phyloP scores from a whole-genome alignment of 2,888 invertebrate species.

The Lymantria monacha region DNA sequence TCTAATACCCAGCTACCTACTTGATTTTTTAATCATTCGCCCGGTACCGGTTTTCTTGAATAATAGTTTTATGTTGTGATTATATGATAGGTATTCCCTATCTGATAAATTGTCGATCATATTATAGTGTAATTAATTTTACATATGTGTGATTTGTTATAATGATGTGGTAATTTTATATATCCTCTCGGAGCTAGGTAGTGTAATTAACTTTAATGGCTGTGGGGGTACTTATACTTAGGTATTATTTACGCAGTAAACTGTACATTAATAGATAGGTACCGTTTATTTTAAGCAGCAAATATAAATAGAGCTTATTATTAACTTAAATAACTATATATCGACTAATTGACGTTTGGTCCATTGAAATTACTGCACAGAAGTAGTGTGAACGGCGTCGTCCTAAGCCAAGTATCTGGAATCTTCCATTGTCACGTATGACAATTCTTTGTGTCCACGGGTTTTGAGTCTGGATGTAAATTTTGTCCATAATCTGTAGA shows the following conservation, averaged over 20 bases:
- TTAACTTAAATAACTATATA: too few species aligned
- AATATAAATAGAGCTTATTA: too few species aligned
- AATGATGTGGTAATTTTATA: constrained; percentile 4
- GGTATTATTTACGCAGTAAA: not conserved
- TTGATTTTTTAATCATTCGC: constrained; percentile 30
- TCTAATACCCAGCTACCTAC: constrained; percentile 25
- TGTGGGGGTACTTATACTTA: not conserved
- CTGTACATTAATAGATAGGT: not conserved
- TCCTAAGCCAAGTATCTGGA: too few species aligned
- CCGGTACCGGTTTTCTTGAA: constrained; percentile 40
- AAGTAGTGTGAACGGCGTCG: too few species aligned
- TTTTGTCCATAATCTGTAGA: too few species aligned
- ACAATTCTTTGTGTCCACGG: too few species aligned
- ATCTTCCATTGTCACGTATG: too few species aligned
- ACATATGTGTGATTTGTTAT: constrained; percentile 1
- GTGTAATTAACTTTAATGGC: constrained; percentile 1
- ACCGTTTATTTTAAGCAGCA: not conserved
- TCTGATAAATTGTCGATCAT: constrained; percentile 16
- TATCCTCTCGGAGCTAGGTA: not conserved
- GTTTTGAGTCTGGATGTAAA: too few species aligned
- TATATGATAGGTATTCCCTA: constrained; percentile 23
- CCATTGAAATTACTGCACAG: too few species aligned
- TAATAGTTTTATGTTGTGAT: constrained; percentile 43
- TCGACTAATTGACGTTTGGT: too few species aligned
- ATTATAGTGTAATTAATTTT: constrained; percentile 2